A percentile compares a stretch with the other conserved stretches of the same genome.
Evolutionary conservation across 2,888 invertebrate species (phyloP).

Genomic region (Diarsia rubi): DNA sequence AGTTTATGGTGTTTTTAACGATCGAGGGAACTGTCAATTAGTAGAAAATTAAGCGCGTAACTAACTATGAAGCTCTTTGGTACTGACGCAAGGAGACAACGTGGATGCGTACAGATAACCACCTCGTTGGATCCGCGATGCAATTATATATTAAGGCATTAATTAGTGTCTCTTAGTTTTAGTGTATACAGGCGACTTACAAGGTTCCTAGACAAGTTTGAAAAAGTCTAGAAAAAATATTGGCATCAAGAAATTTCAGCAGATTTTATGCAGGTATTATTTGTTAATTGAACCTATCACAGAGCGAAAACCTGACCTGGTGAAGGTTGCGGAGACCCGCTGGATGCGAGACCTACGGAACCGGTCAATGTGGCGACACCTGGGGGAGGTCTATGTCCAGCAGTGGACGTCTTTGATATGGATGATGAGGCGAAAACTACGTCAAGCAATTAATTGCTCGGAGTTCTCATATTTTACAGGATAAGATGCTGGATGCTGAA

Average conservation of each 20-base stretch:
- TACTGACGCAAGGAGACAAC: neutral
- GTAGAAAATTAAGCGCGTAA: neutral
- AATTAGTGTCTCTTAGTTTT: neutral
- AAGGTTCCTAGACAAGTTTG: neutral
- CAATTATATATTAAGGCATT: neutral
- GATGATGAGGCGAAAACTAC: too few species aligned
- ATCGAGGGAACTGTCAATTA: slow-evolving; percentile 10
- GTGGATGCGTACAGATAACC: neutral
- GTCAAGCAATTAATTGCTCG: neutral
- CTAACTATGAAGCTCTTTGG: neutral
- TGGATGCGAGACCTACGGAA: too few species aligned
- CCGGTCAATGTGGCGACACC: too few species aligned
- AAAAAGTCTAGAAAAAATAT: neutral
- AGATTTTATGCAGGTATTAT: neutral
- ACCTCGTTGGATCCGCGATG: neutral
- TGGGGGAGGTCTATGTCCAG: too few species aligned
- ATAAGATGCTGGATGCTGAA: neutral
- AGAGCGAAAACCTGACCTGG: neutral
- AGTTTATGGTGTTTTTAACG: neutral
- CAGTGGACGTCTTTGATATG: too few species aligned
- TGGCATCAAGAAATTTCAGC: neutral
- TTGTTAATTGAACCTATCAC: neutral
- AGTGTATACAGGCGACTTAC: neutral
- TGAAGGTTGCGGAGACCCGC: too few species aligned
- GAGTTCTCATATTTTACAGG: neutral